Base-by-base conservation (phyloP, 1,140 invertebrate genomes). In the Drosophila baimaii region DNA sequence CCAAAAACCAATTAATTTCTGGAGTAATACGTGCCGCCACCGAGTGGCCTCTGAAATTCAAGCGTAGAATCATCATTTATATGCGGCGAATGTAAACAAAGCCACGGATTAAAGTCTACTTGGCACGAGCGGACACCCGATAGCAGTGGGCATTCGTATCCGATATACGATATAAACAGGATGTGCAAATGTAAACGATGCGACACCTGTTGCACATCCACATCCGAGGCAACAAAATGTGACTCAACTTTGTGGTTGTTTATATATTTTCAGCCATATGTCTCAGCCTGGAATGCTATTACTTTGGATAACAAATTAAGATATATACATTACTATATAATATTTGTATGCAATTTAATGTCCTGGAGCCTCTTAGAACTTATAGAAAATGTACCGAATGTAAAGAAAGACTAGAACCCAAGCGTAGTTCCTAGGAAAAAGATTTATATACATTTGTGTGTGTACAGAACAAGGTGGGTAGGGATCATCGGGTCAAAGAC, bases 401-500 rank as follows among this genome's bases (percentile, higher is more conserved):
- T 2, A 10, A 12, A 17, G 23, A 17, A 29, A 49, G 27, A 39
- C 37, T 5, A 17, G 2, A 21, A 6, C 12, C 25, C 12, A 17
- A 19, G 1, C 12, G 8, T n/a, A 12, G 12, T 21, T 59, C 1
- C 15, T 29, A n/a, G 19, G 9, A 12, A 62, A 37, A 15, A 58
- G 13, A 35, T n/a, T 33, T 27, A 8, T 61, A 7, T 7, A 4
- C 21, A n/a, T n/a, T n/a, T n/a, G n/a, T n/a, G n/a, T n/a, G n/a
- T n/a, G n/a, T n/a, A 52, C 13, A 33, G 17, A 52, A 35, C 49
- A 8, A 47, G 19, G n/a, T 17, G 37, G 2, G n/a, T 10, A 7
- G 31, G 21, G 63, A 33, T 47, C 17, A 17, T 9, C 9, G 21
- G 68, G 68, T 71, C 68, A 71, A 58, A 71, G 68, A 71, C 65